Base-by-base conservation (phyloP, 1,140 invertebrate species). In the Drosophila littoralis region DNA sequence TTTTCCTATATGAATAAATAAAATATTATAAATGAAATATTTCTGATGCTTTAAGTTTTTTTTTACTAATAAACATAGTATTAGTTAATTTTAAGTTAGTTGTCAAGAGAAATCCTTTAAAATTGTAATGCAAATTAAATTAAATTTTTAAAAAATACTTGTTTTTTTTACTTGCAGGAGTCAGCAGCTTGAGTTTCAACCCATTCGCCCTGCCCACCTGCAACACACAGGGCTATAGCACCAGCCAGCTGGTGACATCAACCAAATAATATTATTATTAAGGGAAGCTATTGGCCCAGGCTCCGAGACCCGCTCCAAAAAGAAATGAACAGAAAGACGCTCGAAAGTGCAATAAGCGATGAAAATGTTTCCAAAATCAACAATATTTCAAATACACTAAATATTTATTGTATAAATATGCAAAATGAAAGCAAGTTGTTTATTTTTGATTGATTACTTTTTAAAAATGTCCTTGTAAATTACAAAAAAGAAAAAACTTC, bases 151-250 rank as follows among this genome's bases (percentile, higher is more conserved):
- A 22, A 22, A 22, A 3, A 22, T 22, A 22, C 17, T 9, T 9
- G 6, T 1, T 48, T 28, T 6, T 22, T 67, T 90, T 92, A 71
- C 75, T 93, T 92, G 4, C 93, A 95, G 95, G 95, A 94, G 95
- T 95, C 93, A 93, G 96, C 89, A 95, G 97, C 75, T 93, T 98
- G 57, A 95, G 96, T 79, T 97, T 98, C 94, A 98, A 98, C 92
- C 97, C 97, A 40, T 98, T 98, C 93, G 96, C 97, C 70, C 94
- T 98, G 89, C 97, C 97, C 15, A 97, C 97, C 43, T 98, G 97
- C 93, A 97, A 95, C 91, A 94, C 95, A 22, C 97, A 98, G 92
- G 95, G 96, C 61, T 98, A 98, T 93, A 95, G 95, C 70, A 95
- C 95, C 79, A 95, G 95, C 79, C 96, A 97, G n/a, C 94, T 98